These are phyloP conservation scores for Valencia hispanica DNA, from an alignment of 2,797 vertebrate species.

Conservation along the genomic window DNA sequence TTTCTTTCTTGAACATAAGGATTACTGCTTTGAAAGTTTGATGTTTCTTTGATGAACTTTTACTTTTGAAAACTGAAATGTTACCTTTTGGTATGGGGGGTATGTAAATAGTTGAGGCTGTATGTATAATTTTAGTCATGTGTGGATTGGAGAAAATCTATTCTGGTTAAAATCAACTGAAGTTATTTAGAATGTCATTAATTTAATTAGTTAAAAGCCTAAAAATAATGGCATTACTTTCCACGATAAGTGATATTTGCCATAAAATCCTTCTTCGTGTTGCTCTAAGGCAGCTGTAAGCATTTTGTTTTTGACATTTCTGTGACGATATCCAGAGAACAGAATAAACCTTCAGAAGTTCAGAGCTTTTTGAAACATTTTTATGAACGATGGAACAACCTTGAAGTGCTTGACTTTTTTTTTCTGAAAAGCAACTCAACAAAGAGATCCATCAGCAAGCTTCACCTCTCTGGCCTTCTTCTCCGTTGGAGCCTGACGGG, in stretches of 20 bases:
- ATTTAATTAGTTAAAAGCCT: neutral
- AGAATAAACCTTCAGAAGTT: neutral
- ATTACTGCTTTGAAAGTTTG: neutral
- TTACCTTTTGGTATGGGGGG: neutral
- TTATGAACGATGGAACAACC: slow-evolving; percentile 6
- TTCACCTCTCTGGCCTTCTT: slow-evolving; percentile 36
- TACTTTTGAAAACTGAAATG: neutral
- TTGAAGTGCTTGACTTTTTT: slow-evolving; percentile 23
- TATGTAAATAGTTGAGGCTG: neutral
- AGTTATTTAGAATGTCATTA: neutral
- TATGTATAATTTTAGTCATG: neutral
- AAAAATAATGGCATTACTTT: neutral
- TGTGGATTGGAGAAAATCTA: neutral
- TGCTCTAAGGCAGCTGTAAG: neutral
- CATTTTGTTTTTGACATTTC: neutral
- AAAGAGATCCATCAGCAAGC: slow-evolving; percentile 25
- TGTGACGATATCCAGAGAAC: neutral
- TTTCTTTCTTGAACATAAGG: neutral
- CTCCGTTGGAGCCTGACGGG: slow-evolving; percentile 29
- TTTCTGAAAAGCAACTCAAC: neutral
- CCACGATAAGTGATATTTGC: neutral
- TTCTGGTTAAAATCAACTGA: neutral
- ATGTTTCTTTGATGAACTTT: neutral
- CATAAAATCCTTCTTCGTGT: neutral
- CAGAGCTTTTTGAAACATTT: slow-evolving; percentile 1